These are phyloP conservation scores for Anser brachyrhynchus DNA, from an alignment of 2,113 vertebrate species.

Conservation along the genomic window DNA sequence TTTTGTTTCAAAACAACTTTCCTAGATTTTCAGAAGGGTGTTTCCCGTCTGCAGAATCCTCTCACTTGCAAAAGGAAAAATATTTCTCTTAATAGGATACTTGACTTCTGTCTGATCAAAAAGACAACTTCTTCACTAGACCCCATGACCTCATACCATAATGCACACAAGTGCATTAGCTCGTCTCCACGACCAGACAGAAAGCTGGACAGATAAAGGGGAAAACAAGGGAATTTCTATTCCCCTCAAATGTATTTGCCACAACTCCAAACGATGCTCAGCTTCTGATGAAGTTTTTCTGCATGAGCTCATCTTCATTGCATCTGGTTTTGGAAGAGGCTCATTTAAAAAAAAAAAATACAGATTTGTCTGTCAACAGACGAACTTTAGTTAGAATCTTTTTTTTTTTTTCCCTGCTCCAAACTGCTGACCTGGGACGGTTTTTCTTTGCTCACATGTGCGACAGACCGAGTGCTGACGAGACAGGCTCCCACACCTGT, in stretches of 20 bases:
- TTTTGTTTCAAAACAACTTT: background rate
- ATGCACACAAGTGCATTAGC: background rate
- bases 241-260: background rate
- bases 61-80: background rate
- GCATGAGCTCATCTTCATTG: slow-evolving; percentile 12
- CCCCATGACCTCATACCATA: background rate
- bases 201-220: background rate
- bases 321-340: slow-evolving; percentile 1
- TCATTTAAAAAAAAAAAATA: background rate
- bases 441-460: background rate
- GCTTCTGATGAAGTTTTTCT: slow-evolving; percentile 8
- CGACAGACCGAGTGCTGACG: background rate
- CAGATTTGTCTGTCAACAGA: background rate
- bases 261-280: slow-evolving; percentile 7
- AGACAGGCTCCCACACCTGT: slow-evolving; percentile 21
- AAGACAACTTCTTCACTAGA: background rate
- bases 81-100: background rate
- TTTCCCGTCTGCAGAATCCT: background rate
- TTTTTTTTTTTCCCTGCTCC: background rate
- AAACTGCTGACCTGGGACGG: background rate
- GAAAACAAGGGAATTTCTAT: background rate
- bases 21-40: background rate
- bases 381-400: background rate
- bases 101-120: background rate
- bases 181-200: background rate